Percentiles rank a stretch among this genome's conserved stretches.
Conservation (phyloP, 2,113 vertebrate species). For the Bambusicola thoracicus region DNA sequence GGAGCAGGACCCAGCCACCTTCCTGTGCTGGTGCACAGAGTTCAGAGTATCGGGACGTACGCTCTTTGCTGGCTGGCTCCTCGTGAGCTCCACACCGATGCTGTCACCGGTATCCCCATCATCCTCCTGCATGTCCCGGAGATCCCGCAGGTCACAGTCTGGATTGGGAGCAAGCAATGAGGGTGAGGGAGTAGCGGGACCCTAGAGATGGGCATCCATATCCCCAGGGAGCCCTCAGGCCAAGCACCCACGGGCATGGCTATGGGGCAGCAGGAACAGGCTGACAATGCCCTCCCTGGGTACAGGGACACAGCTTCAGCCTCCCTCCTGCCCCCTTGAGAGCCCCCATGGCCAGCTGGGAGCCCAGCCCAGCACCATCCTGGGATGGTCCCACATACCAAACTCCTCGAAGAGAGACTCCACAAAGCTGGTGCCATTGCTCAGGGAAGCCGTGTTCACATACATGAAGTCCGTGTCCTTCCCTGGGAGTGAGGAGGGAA, state of each 20-base stretch:
- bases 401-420: slow-evolving; percentile 97
- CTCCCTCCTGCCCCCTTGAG: background rate
- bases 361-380: background rate
- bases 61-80: slow-evolving; percentile 38
- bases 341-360: background rate
- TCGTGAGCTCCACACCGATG: slow-evolving; percentile 47
- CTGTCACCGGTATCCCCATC: slow-evolving; percentile 79
- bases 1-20: background rate
- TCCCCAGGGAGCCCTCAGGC: background rate
- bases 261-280: background rate
- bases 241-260: background rate
- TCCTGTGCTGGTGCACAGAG: rapidly evolving
- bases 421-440: slow-evolving; percentile 97
- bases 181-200: background rate
- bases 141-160: slow-evolving; percentile 93
- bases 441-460: slow-evolving; percentile 90
- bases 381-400: slow-evolving; percentile 70
- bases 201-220: background rate
- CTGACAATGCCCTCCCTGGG: rapidly evolving
- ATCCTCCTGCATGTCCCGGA: slow-evolving; percentile 89
- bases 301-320: background rate
- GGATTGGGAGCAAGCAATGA: background rate
- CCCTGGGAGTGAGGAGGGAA: slow-evolving; percentile 71
- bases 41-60: slow-evolving; percentile 39
- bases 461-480: slow-evolving; percentile 89